Evolutionary conservation across 1,140 invertebrate genomes (phyloP), one percentile per base, ranked within the genome.

Genomic region (Drosophila serrata): DNA sequence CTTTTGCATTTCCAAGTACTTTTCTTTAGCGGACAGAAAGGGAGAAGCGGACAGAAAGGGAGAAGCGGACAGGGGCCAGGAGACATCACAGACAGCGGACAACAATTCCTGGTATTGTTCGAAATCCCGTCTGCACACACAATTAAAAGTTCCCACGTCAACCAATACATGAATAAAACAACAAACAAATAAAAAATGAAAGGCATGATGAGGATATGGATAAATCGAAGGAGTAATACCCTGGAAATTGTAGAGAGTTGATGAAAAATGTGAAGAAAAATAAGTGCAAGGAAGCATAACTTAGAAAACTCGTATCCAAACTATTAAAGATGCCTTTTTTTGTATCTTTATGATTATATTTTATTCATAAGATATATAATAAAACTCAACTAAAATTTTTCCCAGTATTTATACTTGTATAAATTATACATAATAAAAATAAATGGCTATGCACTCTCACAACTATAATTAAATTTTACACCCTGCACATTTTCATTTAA

Each of bases 61-160:
- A 24, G 4, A 4, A 24, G 29, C 31, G 12, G 22, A 6, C 9
- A 6, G 8, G 0, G 7, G 22, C n/a, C 43, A 24, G 37, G n/a
- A n/a, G n/a, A n/a, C n/a, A n/a, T n/a, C n/a, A n/a, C 31, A 48
- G 58, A 43, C 13, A 65, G 35, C 27, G 69, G 65, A 43, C 42
- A 63, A 56, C 43, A 79, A 79, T 86, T 86, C 82, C 79, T 76
- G 75, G 79, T 76, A 76, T 59, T 76, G 74, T 59, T 49, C 40
- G 46, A 46, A 64, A 79, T 87, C 70, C 70, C 55, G 35, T 22
- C 17, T 37, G 65, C 62, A 74, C 73, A 69, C 72, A 88, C 84
- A 87, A 87, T 88, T 87, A 88, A 87, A 84, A 87, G 82, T 87
- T 87, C 82, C 84, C 84, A 87, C 84, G 82, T 79, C 79, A 67